Conservation (phyloP, 2,113 vertebrate species). For the Ginglymostoma cirratum region DNA sequence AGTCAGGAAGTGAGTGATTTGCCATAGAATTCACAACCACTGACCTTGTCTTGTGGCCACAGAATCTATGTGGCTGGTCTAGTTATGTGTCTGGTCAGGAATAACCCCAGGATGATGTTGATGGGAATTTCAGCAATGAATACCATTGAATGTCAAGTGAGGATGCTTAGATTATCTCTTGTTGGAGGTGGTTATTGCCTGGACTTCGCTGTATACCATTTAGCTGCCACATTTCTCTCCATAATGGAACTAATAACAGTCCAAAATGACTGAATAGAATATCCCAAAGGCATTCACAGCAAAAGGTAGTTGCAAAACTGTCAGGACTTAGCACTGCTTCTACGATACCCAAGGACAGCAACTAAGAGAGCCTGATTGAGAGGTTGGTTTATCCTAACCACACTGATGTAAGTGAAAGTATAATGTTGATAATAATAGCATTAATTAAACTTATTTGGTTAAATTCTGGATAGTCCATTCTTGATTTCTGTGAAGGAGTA, state of each 20-base stretch:
- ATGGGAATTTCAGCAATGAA: neutral
- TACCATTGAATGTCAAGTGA: neutral
- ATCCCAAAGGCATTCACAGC: neutral
- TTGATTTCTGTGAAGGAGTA: neutral
- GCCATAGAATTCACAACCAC: too few species aligned
- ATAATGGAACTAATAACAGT: neutral
- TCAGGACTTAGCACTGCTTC: neutral
- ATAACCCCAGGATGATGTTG: neutral
- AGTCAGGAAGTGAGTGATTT: too few species aligned
- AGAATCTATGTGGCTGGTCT: neutral
- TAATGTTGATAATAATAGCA: neutral
- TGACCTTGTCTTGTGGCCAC: too few species aligned
- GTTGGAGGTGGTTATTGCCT: neutral
- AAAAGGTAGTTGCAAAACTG: neutral
- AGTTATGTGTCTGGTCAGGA: neutral
- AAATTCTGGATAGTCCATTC: neutral
- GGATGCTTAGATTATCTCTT: neutral
- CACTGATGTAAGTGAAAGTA: neutral
- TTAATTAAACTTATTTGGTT: neutral
- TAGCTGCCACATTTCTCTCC: neutral
- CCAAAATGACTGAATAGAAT: neutral
- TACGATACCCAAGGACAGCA: neutral
- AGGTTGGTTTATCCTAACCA: neutral
- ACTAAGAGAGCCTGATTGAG: neutral
- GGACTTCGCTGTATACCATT: neutral